A percentile compares a stretch with the other conserved stretches of the same genome.
phyloP scores from a whole-genome alignment of 2,888 invertebrate genomes.

The Caenorhabditis sulstoni region DNA sequence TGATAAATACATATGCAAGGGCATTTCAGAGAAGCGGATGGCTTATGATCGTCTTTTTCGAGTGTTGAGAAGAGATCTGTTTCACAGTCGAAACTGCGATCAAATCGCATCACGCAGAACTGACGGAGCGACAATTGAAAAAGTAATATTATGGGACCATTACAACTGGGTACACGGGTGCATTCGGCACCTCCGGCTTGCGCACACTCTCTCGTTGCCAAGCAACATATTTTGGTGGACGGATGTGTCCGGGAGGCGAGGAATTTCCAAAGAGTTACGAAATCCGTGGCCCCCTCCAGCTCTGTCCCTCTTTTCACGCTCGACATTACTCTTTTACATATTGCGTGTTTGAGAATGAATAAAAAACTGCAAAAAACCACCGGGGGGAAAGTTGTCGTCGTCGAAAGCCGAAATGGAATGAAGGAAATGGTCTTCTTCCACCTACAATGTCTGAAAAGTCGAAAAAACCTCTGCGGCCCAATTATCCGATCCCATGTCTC shows the following conservation, averaged over 20 bases:
- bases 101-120: background rate
- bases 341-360: too few relatives aligned
- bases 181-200: slow-evolving; percentile 1
- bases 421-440: slow-evolving; percentile 18
- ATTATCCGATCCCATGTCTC: slow-evolving; percentile 27
- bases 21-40: slow-evolving; percentile 27
- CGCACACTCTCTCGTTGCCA: slow-evolving; percentile 28
- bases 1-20: slow-evolving; percentile 49
- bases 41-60: slow-evolving; percentile 11
- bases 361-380: background rate
- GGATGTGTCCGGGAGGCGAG: slow-evolving; percentile 18
- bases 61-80: background rate
- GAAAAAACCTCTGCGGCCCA: background rate
- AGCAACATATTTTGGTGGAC: slow-evolving; percentile 45
- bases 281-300: slow-evolving; percentile 8
- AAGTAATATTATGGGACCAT: slow-evolving; percentile 33
- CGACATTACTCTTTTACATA: background rate
- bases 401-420: background rate
- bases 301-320: background rate
- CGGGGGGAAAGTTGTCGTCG: background rate
- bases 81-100: background rate
- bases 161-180: slow-evolving; percentile 20
- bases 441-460: slow-evolving; percentile 30
- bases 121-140: background rate
- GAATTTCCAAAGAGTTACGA: slow-evolving; percentile 45